These are phyloP conservation scores for Druon quercuslanigerum DNA, from an alignment of 1,140 invertebrate species.

Conservation along the genomic window DNA sequence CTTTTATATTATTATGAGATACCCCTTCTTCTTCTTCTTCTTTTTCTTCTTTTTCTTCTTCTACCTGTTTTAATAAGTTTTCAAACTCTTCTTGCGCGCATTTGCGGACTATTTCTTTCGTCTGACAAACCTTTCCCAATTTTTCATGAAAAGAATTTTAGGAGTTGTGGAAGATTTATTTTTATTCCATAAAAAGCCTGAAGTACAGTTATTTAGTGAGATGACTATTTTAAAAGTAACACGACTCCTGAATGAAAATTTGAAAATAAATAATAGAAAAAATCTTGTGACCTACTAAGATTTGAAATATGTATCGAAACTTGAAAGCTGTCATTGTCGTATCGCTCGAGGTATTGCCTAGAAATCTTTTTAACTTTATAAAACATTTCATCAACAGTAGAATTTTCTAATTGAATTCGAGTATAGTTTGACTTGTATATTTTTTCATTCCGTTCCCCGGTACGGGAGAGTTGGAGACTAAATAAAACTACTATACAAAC, in stretches of 20 bases:
- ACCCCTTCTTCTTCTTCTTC: neutral
- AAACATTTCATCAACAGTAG: neutral
- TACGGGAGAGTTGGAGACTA: constrained; percentile 18
- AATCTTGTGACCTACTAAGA: too few species aligned
- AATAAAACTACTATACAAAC: constrained; percentile 17
- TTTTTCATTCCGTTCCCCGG: constrained; percentile 7
- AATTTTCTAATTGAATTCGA: neutral
- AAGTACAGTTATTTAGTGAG: neutral
- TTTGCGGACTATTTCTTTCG: neutral
- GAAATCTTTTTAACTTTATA: neutral
- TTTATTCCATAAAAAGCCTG: neutral
- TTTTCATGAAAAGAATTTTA: neutral
- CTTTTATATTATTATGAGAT: neutral
- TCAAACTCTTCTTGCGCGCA: too few species aligned
- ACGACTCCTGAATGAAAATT: neutral
- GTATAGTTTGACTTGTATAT: constrained; percentile 11
- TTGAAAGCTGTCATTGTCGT: too few species aligned
- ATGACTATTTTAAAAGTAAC: neutral
- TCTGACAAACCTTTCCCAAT: constrained; percentile 22
- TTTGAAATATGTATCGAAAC: too few species aligned
- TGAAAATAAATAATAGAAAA: neutral
- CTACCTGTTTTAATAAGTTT: neutral
- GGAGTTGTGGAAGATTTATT: neutral
- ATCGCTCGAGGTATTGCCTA: too few species aligned
- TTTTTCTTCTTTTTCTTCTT: neutral